These are phyloP conservation scores for Tangachromis dhanisi DNA, from an alignment of 2,113 vertebrate genomes.

Conservation along the genomic window DNA sequence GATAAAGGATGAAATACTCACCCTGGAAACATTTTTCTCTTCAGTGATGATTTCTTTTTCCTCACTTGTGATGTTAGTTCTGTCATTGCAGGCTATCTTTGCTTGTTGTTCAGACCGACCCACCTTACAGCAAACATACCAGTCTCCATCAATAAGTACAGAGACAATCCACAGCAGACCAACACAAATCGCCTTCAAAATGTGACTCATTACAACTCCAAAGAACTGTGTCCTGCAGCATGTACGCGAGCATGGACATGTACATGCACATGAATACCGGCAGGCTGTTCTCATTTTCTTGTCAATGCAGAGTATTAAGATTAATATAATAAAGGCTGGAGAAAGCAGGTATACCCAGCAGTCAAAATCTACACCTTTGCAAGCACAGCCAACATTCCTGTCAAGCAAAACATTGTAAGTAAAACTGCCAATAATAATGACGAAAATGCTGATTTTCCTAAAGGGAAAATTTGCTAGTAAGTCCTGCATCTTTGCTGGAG, in stretches of 20 bases:
- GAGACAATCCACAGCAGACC: neutral
- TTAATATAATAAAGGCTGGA: accelerated
- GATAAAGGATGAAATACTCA: neutral
- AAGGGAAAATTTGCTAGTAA: neutral
- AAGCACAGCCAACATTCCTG: neutral
- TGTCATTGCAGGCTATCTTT: neutral
- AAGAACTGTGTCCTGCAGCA: accelerated
- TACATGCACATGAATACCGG: neutral
- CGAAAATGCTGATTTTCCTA: neutral
- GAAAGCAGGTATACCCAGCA: neutral
- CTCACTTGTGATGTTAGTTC: neutral
- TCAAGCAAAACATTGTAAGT: neutral
- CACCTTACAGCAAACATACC: neutral
- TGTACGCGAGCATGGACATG: accelerated
- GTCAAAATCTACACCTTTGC: accelerated
- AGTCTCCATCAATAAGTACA: neutral
- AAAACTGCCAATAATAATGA: neutral
- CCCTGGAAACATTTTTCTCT: neutral
- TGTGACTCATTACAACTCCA: accelerated
- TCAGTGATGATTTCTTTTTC: neutral
- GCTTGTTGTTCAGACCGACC: neutral
- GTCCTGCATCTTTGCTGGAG: neutral
- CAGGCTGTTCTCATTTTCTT: neutral
- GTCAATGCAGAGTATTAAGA: neutral
- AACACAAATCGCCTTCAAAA: neutral